Base-by-base conservation (phyloP, 53 echinoderm and acorn worm genomes). In the Actinopyga echinites region DNA sequence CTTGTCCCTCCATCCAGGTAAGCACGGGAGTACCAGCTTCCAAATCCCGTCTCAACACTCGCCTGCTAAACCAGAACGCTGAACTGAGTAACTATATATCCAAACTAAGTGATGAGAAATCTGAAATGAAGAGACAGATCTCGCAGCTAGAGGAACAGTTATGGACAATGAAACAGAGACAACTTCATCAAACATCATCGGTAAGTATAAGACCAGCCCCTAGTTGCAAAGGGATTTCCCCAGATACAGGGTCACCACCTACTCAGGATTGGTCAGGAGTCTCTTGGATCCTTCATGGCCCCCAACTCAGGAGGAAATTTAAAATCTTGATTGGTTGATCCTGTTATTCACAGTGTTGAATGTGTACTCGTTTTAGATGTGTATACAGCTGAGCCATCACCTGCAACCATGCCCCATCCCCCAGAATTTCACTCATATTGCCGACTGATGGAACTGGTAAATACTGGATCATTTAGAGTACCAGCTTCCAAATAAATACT, bases 1-100 rank as follows among this genome's bases (percentile, higher is more conserved):
- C n/a, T n/a, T n/a, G n/a, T 49, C 7, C 49, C 15, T 1, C 49
- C 15, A 49, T 17, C 2, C 49, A 64, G 54, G 21, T 53, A 84
- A 93, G 66, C 82, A 31, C 67, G 59, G 65, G 92, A 89, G 82
- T 90, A 25, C 80, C 90, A 30, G 82, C 91, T 0, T 83, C 97
- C 21, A 80, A 83, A 17, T 81, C 94, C 19, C 86, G 92, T 20
- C 88, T 96, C 82, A 97, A 97, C 58, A 92, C 94, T 56, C 84
- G 92, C 6, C 90, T 94, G 17, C 83, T 94, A 30, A 79, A 88
- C 42, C 94, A 97, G 91, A 97, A 97, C 55, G 92, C 97, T 3
- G 94, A 97, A 74, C 85, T 97, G 80, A 94, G 92, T 30, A 89
- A 84, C 83, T 91, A 95, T 65, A 94, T 94, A 12, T 92, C 97